phyloP scores from a whole-genome alignment of 2,888 invertebrate species.

The Agrilus biguttatus region DNA sequence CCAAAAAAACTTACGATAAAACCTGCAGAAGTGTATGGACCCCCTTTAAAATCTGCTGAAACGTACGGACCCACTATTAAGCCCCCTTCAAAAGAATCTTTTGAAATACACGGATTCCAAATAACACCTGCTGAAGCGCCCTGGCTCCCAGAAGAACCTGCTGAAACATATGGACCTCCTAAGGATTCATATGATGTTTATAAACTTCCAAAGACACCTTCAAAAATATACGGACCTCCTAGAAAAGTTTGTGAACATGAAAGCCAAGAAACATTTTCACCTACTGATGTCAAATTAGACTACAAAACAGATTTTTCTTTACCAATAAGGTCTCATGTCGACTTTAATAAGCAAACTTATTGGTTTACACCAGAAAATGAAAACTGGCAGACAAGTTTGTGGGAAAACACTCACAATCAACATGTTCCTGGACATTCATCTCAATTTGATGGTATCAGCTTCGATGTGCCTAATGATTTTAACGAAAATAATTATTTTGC shows the following conservation, averaged over 20 bases:
- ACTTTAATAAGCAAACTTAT: no score
- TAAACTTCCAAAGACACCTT: constrained; percentile 2
- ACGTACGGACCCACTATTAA: constrained; percentile 1
- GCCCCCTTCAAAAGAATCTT: no score
- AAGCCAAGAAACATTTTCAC: no score
- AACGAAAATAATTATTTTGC: no score
- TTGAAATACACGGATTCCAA: constrained; percentile 3
- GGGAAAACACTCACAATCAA: no score
- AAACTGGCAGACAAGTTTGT: no score
- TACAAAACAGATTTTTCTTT: neutral
- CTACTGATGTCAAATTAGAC: no score
- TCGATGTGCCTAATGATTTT: no score
- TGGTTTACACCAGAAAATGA: no score
- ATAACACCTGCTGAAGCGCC: neutral
- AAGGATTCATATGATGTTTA: neutral
- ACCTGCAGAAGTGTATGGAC: neutral
- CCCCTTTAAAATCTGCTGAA: constrained; percentile 1
- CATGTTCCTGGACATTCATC: no score
- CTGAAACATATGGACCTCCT: neutral
- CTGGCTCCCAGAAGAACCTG: neutral
- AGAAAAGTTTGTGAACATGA: neutral
- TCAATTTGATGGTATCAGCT: no score
- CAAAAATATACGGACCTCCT: constrained; percentile 3
- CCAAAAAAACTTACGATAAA: no score
- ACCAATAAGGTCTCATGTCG: neutral